Percentiles rank a stretch among this genome's conserved stretches.
Evolutionary conservation across 2,797 vertebrate genomes (phyloP).

Genomic region (Muscicapa comitata): DNA sequence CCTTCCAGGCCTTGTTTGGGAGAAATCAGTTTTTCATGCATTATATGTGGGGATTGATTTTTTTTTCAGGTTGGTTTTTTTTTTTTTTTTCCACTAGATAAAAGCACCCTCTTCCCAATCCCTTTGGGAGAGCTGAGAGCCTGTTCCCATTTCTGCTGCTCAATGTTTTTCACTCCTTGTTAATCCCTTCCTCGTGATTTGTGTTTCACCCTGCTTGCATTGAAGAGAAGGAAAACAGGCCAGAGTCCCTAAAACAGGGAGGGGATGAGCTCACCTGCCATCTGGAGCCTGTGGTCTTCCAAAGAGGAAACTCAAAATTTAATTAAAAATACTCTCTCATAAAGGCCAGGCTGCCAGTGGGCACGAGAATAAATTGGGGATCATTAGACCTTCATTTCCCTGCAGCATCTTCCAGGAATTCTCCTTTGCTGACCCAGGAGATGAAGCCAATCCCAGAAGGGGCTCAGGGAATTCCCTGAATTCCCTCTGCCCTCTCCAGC

Average conservation of each 20-base stretch:
- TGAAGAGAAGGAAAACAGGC: background rate
- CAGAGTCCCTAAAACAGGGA: background rate
- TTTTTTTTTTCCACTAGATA: background rate
- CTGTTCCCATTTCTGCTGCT: background rate
- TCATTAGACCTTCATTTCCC: background rate
- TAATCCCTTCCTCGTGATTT: background rate
- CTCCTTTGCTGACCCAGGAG: background rate
- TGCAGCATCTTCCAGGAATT: background rate
- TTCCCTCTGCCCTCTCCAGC: too few species aligned
- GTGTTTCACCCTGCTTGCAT: background rate
- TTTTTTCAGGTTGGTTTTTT: background rate
- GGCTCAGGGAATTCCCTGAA: background rate
- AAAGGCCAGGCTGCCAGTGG: constrained; percentile 21
- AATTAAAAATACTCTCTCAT: constrained; percentile 19
- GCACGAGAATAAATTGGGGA: background rate
- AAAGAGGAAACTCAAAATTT: constrained; percentile 3
- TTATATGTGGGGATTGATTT: too few species aligned
- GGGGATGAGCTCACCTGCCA: constrained; percentile 40
- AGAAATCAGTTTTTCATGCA: background rate
- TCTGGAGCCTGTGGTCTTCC: constrained; percentile 38
- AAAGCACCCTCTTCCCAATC: background rate
- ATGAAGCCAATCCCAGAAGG: background rate
- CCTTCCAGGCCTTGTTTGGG: background rate
- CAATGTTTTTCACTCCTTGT: background rate
- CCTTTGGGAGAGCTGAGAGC: background rate